Conservation (phyloP, 2,113 vertebrate genomes). For the Machaerirhynchus nigripectus region DNA sequence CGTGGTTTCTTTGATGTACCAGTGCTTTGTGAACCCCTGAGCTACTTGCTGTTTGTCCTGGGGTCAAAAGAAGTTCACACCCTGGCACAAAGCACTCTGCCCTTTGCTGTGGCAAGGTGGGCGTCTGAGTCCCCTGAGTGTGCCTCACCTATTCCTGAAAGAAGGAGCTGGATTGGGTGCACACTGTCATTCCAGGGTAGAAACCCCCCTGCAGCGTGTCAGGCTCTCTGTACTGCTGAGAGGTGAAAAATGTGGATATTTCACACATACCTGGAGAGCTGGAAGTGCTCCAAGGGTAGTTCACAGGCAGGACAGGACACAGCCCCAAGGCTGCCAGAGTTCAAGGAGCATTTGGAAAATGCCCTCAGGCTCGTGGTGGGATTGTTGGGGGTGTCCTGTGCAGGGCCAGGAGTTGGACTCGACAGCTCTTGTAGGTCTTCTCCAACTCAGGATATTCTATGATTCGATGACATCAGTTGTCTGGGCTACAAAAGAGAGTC, state of each 20-base stretch:
- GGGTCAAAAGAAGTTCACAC: background rate
- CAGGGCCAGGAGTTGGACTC: background rate
- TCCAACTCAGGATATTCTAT: background rate
- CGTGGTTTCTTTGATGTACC: background rate
- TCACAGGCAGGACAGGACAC: background rate
- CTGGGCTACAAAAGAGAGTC: background rate
- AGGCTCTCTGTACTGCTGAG: background rate
- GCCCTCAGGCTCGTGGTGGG: background rate
- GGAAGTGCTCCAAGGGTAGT: background rate
- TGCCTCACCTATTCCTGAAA: background rate
- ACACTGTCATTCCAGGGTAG: background rate
- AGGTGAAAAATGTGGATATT: background rate
- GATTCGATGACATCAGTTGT: background rate
- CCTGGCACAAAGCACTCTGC: background rate
- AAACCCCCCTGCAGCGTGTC: background rate
- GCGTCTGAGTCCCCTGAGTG: background rate
- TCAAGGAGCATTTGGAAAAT: background rate
- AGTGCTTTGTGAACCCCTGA: background rate
- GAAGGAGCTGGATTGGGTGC: background rate
- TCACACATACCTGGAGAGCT: accelerated
- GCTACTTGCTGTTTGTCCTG: background rate
- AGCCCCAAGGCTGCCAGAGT: background rate
- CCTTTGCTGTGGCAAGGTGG: background rate
- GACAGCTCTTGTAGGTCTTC: background rate
- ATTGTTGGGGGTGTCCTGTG: background rate